Percentiles rank a stretch among this genome's conserved stretches.
These are phyloP conservation scores for Phaenicophaeus curvirostris DNA, from an alignment of 2,797 vertebrate genomes.

Conservation along the genomic window DNA sequence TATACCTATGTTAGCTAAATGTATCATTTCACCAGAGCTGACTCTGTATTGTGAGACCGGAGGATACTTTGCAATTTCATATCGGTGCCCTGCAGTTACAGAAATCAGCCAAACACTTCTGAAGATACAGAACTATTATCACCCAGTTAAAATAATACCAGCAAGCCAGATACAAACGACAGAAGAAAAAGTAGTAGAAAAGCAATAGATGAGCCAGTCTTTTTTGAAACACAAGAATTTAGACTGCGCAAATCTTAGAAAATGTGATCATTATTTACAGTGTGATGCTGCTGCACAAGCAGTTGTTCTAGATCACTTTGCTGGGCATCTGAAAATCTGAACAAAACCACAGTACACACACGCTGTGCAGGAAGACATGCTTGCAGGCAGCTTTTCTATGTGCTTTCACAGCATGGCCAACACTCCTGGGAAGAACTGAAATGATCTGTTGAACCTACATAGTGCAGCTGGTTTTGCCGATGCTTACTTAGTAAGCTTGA, in stretches of 20 bases:
- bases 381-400: background rate
- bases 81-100: background rate
- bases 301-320: background rate
- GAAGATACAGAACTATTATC: background rate
- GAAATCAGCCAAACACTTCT: background rate
- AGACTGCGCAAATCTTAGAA: background rate
- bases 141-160: background rate
- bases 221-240: background rate
- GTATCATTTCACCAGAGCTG: background rate
- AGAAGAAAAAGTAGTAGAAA: background rate
- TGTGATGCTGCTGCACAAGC: background rate
- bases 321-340: background rate
- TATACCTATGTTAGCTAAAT: background rate
- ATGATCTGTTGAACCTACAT: background rate
- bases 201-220: background rate
- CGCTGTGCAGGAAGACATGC: background rate
- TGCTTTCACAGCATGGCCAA: background rate
- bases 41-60: background rate
- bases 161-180: background rate
- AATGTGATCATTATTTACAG: background rate
- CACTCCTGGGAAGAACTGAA: background rate
- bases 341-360: background rate
- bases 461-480: constrained; percentile 17
- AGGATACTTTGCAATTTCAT: background rate
- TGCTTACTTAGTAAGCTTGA: constrained; percentile 3